Percentiles rank a stretch among this genome's conserved stretches.
phyloP scores from a whole-genome alignment of 2,888 invertebrate species.

The Pharmacophagus antenor region DNA sequence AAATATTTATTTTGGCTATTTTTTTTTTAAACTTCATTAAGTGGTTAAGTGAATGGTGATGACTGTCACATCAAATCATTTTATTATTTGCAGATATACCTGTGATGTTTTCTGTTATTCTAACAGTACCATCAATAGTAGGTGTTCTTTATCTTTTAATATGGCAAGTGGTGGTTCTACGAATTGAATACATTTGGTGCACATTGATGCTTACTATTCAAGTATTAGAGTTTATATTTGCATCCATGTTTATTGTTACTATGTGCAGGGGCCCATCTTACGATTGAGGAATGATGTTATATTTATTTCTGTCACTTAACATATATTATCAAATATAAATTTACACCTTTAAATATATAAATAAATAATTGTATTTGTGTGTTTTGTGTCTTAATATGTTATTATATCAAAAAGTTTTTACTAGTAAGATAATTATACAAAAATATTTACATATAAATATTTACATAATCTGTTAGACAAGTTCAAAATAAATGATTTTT shows the following conservation, averaged over 20 bases:
- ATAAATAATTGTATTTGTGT: conserved; percentile 8
- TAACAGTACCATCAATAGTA: conserved; percentile 91
- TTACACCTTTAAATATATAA: neutral
- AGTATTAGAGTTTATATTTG: conserved; percentile 90
- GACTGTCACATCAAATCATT: neutral
- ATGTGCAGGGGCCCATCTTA: conserved; percentile 83
- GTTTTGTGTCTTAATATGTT: conserved; percentile 24
- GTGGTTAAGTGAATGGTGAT: too few relatives aligned
- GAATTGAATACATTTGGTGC: conserved; percentile 93
- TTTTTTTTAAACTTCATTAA: too few relatives aligned
- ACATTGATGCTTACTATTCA: conserved; percentile 92
- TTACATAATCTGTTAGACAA: neutral
- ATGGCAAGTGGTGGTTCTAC: conserved; percentile 92
- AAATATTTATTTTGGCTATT: too few relatives aligned
- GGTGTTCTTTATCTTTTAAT: conserved; percentile 92
- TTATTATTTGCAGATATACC: conserved; percentile 84
- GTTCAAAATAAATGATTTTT: too few relatives aligned
- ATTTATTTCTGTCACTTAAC: neutral
- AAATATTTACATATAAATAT: neutral
- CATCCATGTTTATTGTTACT: conserved; percentile 85
- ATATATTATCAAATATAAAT: neutral
- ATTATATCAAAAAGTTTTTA: conserved; percentile 8
- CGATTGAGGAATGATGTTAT: conserved; percentile 52
- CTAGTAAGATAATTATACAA: neutral
- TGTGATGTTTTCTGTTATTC: conserved; percentile 89